Evolutionary conservation across 2,888 invertebrate species (phyloP).

Genomic region (Sylvicola cinctus): DNA sequence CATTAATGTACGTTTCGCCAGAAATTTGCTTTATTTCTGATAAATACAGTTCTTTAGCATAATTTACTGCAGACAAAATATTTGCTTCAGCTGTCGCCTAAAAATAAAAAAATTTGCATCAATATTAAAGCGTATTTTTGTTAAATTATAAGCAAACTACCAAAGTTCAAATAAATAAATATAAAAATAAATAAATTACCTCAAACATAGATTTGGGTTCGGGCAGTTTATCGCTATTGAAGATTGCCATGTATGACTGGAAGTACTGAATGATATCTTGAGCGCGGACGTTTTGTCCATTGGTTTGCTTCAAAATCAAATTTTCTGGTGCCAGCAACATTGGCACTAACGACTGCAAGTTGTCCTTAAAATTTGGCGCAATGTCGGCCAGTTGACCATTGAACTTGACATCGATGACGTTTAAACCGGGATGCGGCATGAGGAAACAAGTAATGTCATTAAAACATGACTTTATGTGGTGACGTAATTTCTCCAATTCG

Average conservation of each 20-base stretch:
- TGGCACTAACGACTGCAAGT: conserved; percentile 1
- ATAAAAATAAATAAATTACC: too few relatives aligned
- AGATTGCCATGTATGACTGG: not conserved
- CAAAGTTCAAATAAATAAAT: too few relatives aligned
- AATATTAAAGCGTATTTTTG: too few relatives aligned
- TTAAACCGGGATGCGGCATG: conserved; percentile 5
- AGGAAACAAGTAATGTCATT: conserved; percentile 1
- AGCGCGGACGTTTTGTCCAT: not conserved
- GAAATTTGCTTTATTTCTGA: too few relatives aligned
- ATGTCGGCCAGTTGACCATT: conserved; percentile 2
- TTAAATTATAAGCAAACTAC: too few relatives aligned
- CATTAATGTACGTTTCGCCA: too few relatives aligned
- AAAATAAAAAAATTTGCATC: too few relatives aligned
- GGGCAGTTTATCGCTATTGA: not conserved
- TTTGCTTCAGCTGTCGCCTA: too few relatives aligned
- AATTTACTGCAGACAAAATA: too few relatives aligned
- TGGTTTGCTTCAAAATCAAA: conserved; percentile 1
- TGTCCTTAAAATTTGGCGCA: conserved; percentile 3
- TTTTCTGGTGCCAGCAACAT: conserved; percentile 2
- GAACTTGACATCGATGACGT: not conserved
- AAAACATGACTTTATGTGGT: not conserved
- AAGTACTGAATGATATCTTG: not conserved
- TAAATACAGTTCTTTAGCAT: too few relatives aligned
- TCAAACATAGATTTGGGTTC: not conserved
- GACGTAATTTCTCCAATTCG: not conserved